phyloP scores from a whole-genome alignment of 1,140 invertebrate genomes.

The Antheraea pernyi region DNA sequence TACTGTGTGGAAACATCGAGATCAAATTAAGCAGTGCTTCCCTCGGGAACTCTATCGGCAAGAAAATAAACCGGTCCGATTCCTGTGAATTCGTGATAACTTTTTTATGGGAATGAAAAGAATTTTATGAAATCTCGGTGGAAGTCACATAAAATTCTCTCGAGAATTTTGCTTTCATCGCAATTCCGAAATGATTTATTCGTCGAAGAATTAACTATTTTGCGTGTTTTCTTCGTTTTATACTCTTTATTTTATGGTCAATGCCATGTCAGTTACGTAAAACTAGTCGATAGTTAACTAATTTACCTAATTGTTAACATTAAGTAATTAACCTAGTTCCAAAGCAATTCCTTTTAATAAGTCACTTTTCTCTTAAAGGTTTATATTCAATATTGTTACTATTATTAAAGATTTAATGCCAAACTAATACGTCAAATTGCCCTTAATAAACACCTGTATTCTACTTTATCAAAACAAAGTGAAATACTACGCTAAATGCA shows the following conservation, averaged over 20 bases:
- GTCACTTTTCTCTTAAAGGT: too few species aligned
- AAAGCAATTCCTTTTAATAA: too few species aligned
- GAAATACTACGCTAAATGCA: not conserved
- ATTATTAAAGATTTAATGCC: too few species aligned
- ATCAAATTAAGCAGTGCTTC: constrained; percentile 47
- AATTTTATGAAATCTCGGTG: constrained; percentile 68
- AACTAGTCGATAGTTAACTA: too few species aligned
- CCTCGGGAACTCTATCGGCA: constrained; percentile 48
- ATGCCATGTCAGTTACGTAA: too few species aligned
- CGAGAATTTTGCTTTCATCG: constrained; percentile 57
- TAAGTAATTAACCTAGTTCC: too few species aligned
- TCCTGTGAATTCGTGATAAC: constrained; percentile 69
- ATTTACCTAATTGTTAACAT: too few species aligned
- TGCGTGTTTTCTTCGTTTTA: constrained; percentile 19
- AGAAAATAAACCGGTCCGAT: constrained; percentile 62
- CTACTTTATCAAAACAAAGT: not conserved
- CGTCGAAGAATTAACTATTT: constrained; percentile 37
- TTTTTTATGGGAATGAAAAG: constrained; percentile 71
- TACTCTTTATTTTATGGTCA: not conserved
- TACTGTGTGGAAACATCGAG: not conserved
- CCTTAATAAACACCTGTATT: not conserved
- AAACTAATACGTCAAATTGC: not conserved
- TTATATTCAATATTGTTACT: too few species aligned
- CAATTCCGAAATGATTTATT: constrained; percentile 51
- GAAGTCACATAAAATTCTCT: constrained; percentile 60